phyloP scores from a whole-genome alignment of 2,888 invertebrate genomes.

The Tenthredo notha region DNA sequence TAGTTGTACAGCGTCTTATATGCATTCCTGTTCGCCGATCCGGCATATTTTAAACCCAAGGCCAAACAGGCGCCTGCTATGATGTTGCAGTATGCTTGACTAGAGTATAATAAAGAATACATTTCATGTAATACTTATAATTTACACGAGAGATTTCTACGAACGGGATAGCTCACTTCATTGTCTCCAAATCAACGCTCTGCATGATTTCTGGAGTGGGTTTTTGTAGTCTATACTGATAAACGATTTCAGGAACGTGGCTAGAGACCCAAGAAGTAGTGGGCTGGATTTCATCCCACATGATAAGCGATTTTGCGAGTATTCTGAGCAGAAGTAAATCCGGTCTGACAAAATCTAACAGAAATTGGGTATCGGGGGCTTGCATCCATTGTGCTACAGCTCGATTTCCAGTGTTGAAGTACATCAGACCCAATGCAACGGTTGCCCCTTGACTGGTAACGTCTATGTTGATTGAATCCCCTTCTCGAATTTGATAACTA shows the following conservation, averaged over 20 bases:
- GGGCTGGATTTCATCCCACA: conserved; percentile 93
- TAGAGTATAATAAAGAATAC: conserved; percentile 74
- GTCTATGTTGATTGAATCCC: conserved; percentile 94
- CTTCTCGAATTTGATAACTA: conserved; percentile 92
- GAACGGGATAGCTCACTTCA: conserved; percentile 85
- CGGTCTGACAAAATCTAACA: conserved; percentile 94
- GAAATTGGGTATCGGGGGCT: conserved; percentile 93
- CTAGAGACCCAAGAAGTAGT: conserved; percentile 90
- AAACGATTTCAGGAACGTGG: conserved; percentile 89
- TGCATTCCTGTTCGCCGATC: conserved; percentile 91
- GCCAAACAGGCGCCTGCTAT: conserved; percentile 97
- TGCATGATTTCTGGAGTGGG: conserved; percentile 83
- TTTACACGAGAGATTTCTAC: neutral
- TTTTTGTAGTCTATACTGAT: conserved; percentile 89
- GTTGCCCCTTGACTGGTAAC: conserved; percentile 98
- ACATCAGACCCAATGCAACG: conserved; percentile 95
- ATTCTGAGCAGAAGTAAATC: conserved; percentile 93
- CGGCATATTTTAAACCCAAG: conserved; percentile 95
- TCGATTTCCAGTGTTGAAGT: conserved; percentile 90
- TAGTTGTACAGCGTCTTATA: conserved; percentile 89
- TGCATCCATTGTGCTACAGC: conserved; percentile 95
- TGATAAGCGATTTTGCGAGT: conserved; percentile 89
- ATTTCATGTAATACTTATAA: neutral
- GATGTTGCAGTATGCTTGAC: conserved; percentile 98
- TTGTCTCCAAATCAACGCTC: conserved; percentile 92